These are phyloP conservation scores for Lucilia sericata DNA, from an alignment of 1,140 invertebrate species.

Conservation along the genomic window DNA sequence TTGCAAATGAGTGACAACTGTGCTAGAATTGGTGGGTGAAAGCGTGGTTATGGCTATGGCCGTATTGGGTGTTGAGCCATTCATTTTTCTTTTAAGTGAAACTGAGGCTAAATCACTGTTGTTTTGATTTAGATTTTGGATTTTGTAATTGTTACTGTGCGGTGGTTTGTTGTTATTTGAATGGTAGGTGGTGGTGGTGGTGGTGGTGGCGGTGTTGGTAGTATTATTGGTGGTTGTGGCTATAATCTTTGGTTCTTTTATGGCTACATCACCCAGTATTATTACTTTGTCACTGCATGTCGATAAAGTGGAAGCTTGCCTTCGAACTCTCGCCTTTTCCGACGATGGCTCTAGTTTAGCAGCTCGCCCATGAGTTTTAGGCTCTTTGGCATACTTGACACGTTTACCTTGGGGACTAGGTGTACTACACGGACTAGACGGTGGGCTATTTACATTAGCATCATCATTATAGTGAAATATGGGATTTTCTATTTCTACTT, in stretches of 20 bases:
- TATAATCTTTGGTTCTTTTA: constrained; percentile 2
- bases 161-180: constrained; percentile 45
- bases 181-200: constrained; percentile 28
- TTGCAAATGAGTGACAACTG: constrained; percentile 34
- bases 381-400: neutral
- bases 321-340: constrained; percentile 25
- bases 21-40: constrained; percentile 19
- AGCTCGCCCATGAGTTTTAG: neutral
- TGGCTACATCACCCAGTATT: constrained; percentile 55
- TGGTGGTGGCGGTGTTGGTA: constrained; percentile 35
- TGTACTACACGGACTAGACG: neutral
- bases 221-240: constrained; percentile 37
- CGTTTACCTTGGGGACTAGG: neutral
- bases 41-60: constrained; percentile 35
- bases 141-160: constrained; percentile 49
- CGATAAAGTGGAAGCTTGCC: constrained; percentile 54
- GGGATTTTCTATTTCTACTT: constrained; percentile 8
- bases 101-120: neutral
- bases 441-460: constrained; percentile 2
- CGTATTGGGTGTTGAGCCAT: constrained; percentile 21
- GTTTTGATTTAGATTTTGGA: constrained; percentile 27
- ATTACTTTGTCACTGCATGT: constrained; percentile 64
- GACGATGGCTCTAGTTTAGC: constrained; percentile 3
- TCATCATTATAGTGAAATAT: constrained; percentile 5
- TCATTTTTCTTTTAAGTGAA: constrained; percentile 23